Evolutionary conservation across 2,113 vertebrate genomes (phyloP).

Genomic region (Ptyas mucosa): DNA sequence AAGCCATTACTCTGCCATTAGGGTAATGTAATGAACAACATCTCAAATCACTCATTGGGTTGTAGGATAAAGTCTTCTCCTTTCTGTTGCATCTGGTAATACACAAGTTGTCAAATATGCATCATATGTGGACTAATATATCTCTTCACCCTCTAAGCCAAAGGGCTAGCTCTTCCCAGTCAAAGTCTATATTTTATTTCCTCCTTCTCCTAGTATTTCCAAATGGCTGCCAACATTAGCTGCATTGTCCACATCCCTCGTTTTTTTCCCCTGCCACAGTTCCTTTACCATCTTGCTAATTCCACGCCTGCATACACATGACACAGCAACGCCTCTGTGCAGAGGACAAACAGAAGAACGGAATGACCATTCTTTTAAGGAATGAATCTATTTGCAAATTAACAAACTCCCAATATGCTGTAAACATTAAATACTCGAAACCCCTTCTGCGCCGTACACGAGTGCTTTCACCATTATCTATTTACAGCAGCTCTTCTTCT

Average conservation of each 20-base stretch:
- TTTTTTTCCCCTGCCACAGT: not conserved
- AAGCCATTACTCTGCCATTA: not conserved
- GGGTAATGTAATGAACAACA: not conserved
- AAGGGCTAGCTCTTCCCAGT: slow-evolving; percentile 26
- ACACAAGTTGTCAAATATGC: slow-evolving; percentile 33
- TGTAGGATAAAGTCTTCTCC: not conserved
- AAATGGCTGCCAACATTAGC: slow-evolving; percentile 37
- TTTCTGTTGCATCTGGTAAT: slow-evolving; percentile 31
- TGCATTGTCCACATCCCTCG: slow-evolving; percentile 8
- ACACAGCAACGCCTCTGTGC: slow-evolving; percentile 45
- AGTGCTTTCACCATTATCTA: slow-evolving; percentile 77
- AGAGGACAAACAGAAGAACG: slow-evolving; percentile 53
- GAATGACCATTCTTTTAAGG: slow-evolving; percentile 64
- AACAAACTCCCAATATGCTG: slow-evolving; percentile 69
- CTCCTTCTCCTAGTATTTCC: slow-evolving; percentile 42
- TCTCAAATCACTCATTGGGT: slow-evolving; percentile 24
- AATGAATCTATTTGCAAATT: slow-evolving; percentile 70
- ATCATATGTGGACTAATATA: slow-evolving; percentile 37
- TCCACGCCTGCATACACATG: not conserved
- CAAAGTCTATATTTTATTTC: slow-evolving; percentile 41
- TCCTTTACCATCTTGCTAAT: not conserved
- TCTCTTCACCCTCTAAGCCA: slow-evolving; percentile 33
- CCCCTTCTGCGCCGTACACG: slow-evolving; percentile 64
- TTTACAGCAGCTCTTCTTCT: slow-evolving; percentile 78
- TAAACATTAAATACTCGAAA: slow-evolving; percentile 67